A percentile compares a stretch with the other conserved stretches of the same genome.
Evolutionary conservation across 2,888 invertebrate species (phyloP).

Genomic region (Orthosia gothica): DNA sequence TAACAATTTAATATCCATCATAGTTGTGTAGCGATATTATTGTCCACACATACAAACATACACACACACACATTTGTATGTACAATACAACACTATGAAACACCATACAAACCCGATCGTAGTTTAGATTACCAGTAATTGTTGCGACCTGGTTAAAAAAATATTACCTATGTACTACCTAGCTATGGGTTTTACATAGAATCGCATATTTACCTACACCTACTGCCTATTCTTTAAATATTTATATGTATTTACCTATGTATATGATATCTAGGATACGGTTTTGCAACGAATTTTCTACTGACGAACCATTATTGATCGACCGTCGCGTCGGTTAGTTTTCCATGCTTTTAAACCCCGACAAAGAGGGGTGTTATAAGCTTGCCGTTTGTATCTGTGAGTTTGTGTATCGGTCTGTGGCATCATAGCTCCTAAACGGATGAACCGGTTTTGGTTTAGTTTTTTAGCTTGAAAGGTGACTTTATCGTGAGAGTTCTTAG

Average conservation of each 20-base stretch:
- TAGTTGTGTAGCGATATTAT: constrained; percentile 57
- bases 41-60: constrained; percentile 44
- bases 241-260: not conserved
- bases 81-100: constrained; percentile 47
- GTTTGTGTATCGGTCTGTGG: no score
- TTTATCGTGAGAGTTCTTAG: no score
- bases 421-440: no score
- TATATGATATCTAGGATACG: not conserved
- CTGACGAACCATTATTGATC: no score
- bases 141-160: constrained; percentile 73
- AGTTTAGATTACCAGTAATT: constrained; percentile 78
- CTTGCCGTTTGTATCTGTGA: no score
- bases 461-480: no score
- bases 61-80: constrained; percentile 16
- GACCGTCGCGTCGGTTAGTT: no score
- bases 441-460: no score
- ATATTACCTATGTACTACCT: constrained; percentile 37
- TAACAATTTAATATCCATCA: constrained; percentile 68
- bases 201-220: constrained; percentile 22
- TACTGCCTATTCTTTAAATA: not conserved
- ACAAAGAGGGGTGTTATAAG: no score
- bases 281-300: not conserved
- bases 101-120: constrained; percentile 68
- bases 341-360: no score
- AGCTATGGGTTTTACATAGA: constrained; percentile 28